These are phyloP conservation scores for Actinernus sp. DNA, from an alignment of 92 coral and sea anemone genomes.

Conservation along the genomic window DNA sequence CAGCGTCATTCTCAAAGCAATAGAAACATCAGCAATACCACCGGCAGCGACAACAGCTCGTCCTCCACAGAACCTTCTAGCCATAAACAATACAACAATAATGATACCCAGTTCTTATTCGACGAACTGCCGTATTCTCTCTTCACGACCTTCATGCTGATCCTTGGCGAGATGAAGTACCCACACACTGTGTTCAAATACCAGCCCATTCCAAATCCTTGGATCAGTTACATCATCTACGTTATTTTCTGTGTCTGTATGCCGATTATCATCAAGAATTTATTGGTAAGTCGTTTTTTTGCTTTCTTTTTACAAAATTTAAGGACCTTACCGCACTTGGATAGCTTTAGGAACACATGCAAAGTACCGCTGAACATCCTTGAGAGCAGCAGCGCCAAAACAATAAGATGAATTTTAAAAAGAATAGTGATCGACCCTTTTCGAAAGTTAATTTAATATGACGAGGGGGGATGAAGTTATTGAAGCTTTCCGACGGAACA, in stretches of 20 bases:
- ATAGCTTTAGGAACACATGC: too few species aligned
- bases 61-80: not conserved
- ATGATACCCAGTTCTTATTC: conserved; percentile 47
- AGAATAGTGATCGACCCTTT: too few species aligned
- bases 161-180: conserved; percentile 93
- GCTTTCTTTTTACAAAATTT: too few species aligned
- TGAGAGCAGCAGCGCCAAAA: too few species aligned
- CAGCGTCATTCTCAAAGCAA: too few species aligned
- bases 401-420: too few species aligned
- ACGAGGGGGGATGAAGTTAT: too few species aligned
- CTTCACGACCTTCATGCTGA: conserved; percentile 90
- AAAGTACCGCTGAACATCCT: too few species aligned
- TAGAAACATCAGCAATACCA: not conserved
- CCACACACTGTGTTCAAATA: conserved; percentile 92
- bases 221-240: conserved; percentile 81
- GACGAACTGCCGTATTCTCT: conserved; percentile 74
- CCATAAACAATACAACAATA: not conserved
- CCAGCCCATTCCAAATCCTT: conserved; percentile 80
- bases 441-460: too few species aligned
- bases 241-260: conserved; percentile 88
- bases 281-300: conserved; percentile 85
- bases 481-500: too few species aligned
- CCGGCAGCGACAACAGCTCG: not conserved
- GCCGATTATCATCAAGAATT: conserved; percentile 91
- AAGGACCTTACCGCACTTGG: too few species aligned